Conservation (phyloP, 2,888 invertebrate genomes). For the Syrphus vitripennis region DNA sequence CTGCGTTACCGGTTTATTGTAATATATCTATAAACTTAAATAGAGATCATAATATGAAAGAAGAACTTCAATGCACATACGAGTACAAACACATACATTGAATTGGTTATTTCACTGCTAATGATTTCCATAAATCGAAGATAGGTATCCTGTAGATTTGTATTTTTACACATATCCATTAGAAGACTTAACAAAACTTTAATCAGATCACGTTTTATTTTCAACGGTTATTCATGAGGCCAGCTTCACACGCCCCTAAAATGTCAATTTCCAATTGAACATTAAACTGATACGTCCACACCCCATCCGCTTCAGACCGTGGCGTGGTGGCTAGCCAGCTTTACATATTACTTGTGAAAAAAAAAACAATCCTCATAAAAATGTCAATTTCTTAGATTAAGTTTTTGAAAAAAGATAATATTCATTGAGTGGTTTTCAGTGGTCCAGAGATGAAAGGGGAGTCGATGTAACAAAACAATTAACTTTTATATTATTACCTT, state of each 20-base stretch:
- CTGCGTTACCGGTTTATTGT: no score
- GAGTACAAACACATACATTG: not conserved
- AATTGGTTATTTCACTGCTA: not conserved
- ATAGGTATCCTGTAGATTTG: not conserved
- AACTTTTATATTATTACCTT: not conserved
- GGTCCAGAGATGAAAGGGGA: not conserved
- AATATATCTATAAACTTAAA: not conserved
- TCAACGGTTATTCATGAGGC: constrained; percentile 23
- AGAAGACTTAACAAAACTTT: not conserved
- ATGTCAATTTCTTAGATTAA: constrained; percentile 12
- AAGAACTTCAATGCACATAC: no score
- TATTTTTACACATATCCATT: not conserved
- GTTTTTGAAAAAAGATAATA: constrained; percentile 22
- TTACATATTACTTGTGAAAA: not conserved
- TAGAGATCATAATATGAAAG: not conserved
- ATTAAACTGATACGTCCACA: not conserved
- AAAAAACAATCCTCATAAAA: constrained; percentile 15
- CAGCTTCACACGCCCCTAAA: not conserved
- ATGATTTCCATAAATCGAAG: not conserved
- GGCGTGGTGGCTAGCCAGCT: not conserved
- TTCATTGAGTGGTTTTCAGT: not conserved
- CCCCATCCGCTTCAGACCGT: not conserved
- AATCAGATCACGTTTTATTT: constrained; percentile 53
- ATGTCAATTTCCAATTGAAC: not conserved
- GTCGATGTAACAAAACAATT: not conserved